phyloP scores from a whole-genome alignment of 1,140 invertebrate species.

The Philotrypesis tridentata region DNA sequence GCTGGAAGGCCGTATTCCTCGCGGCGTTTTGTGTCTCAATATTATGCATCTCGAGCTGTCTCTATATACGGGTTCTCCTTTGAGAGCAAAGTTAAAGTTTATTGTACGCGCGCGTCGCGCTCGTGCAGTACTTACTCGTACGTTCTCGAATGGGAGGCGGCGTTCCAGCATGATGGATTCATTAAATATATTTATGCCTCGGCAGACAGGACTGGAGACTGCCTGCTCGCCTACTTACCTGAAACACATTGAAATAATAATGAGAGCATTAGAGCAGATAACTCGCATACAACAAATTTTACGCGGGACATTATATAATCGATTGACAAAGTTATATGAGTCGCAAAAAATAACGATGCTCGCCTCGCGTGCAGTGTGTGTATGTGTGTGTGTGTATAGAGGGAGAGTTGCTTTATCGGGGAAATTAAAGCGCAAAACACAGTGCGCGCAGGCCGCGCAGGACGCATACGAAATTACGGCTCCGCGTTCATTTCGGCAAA shows the following conservation, averaged over 20 bases:
- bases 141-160: background rate
- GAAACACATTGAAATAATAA: constrained; percentile 40
- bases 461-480: background rate
- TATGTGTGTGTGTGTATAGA: background rate
- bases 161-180: background rate
- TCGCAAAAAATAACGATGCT: no score
- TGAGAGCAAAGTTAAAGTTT: background rate
- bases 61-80: no score
- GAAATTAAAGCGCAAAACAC: background rate
- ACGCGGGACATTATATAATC: no score
- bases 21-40: no score
- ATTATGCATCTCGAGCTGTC: no score
- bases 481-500: background rate
- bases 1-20: no score
- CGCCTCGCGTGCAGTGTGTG: no score
- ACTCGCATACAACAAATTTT: background rate
- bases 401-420: background rate
- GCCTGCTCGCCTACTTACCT: constrained; percentile 30
- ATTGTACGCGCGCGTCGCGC: background rate
- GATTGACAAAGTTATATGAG: background rate
- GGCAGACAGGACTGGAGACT: background rate
- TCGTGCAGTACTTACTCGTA: constrained; percentile 28
- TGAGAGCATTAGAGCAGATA: constrained; percentile 16
- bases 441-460: background rate
- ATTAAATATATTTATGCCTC: background rate